phyloP scores from a whole-genome alignment of 2,797 vertebrate genomes.

The Ispidina lecontei region DNA sequence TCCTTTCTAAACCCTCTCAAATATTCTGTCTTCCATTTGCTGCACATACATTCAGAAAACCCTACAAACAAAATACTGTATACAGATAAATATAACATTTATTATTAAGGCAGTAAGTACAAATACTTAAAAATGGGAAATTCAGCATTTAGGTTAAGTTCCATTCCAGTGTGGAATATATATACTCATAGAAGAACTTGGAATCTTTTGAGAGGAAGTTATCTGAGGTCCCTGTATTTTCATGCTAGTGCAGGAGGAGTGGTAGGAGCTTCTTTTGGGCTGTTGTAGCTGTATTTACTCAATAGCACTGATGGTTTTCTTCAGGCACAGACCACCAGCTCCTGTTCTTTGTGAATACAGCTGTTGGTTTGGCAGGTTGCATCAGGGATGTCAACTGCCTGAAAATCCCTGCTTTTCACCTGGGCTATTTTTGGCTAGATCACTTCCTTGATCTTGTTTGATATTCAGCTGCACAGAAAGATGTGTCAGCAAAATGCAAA shows the following conservation, averaged over 20 bases:
- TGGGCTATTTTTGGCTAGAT: slow-evolving; percentile 9
- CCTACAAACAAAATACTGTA: neutral
- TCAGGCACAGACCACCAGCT: neutral
- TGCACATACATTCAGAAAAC: neutral
- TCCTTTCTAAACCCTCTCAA: neutral
- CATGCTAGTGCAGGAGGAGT: neutral
- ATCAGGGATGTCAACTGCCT: neutral
- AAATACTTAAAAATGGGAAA: neutral
- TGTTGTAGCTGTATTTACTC: neutral
- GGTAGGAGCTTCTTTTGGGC: neutral
- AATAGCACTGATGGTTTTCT: neutral
- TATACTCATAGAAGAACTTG: neutral
- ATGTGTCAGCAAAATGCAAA: slow-evolving; percentile 1
- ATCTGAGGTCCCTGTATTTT: neutral
- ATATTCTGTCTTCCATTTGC: neutral
- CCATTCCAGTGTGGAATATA: neutral
- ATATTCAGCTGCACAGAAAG: slow-evolving; percentile 9
- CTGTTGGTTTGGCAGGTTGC: neutral
- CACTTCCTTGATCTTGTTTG: neutral
- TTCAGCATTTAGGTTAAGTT: neutral
- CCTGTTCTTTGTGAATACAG: neutral
- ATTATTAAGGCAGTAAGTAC: neutral
- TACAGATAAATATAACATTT: neutral
- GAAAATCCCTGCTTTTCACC: neutral
- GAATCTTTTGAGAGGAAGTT: neutral